Evolutionary conservation across 2,888 invertebrate species (phyloP).

Genomic region (Eretmocerus hayati): DNA sequence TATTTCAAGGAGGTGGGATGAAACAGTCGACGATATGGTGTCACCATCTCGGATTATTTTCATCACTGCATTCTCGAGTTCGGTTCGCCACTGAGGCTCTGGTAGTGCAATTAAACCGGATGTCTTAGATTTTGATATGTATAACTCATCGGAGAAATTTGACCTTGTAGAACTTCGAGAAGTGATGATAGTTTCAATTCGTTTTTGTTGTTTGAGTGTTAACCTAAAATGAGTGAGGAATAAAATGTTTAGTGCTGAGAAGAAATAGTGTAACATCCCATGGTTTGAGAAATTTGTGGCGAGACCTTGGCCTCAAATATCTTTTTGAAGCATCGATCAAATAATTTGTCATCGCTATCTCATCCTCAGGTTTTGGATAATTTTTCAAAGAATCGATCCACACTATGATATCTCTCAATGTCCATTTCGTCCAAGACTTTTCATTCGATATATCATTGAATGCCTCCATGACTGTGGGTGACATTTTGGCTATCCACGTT

Average conservation of each 20-base stretch:
- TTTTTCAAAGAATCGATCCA: constrained; percentile 37
- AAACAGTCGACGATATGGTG: constrained; percentile 31
- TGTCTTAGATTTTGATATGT: constrained; percentile 34
- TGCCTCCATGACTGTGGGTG: constrained; percentile 31
- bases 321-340: constrained; percentile 35
- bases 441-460: constrained; percentile 21
- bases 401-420: constrained; percentile 33
- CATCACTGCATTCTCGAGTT: constrained; percentile 34
- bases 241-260: too few relatives aligned
- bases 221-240: constrained; percentile 27
- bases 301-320: constrained; percentile 36
- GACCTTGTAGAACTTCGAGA: constrained; percentile 25
- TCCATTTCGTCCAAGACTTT: constrained; percentile 26
- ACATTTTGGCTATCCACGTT: constrained; percentile 34
- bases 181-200: constrained; percentile 32
- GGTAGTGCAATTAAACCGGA: constrained; percentile 26
- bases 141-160: constrained; percentile 29
- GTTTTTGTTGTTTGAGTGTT: constrained; percentile 27
- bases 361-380: constrained; percentile 34
- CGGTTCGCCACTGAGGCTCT: constrained; percentile 37
- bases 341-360: constrained; percentile 28
- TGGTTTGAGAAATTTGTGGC: too few relatives aligned
- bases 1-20: constrained; percentile 34
- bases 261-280: too few relatives aligned
- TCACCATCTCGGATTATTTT: constrained; percentile 41